These are phyloP conservation scores for Larimichthys crocea DNA, from an alignment of 2,113 vertebrate genomes.

Conservation along the genomic window DNA sequence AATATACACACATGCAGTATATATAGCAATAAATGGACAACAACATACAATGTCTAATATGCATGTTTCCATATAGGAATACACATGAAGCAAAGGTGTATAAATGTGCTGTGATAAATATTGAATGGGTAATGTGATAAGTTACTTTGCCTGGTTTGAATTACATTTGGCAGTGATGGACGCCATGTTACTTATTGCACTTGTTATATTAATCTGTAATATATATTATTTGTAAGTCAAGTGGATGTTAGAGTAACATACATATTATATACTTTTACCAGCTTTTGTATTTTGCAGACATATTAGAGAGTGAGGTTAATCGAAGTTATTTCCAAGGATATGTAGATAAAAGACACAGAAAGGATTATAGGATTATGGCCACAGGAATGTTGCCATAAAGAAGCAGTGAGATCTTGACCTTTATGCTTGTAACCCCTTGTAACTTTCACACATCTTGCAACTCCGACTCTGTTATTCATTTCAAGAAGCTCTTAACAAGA, in stretches of 20 bases:
- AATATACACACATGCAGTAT: too few relatives aligned
- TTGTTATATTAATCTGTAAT: not conserved
- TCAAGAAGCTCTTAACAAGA: slow-evolving; percentile 6
- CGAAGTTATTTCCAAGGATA: not conserved
- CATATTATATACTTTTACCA: not conserved
- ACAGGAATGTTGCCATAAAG: not conserved
- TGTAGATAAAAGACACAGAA: not conserved
- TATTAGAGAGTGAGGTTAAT: not conserved
- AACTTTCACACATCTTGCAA: not conserved
- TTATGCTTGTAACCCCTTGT: not conserved
- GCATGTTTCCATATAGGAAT: too few relatives aligned
- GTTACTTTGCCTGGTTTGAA: too few relatives aligned
- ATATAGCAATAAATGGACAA: too few relatives aligned
- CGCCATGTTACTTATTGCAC: not conserved
- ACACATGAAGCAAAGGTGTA: not conserved
- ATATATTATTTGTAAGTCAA: not conserved
- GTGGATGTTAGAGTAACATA: not conserved
- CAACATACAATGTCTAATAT: too few relatives aligned
- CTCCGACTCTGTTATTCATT: not conserved
- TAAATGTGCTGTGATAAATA: not conserved
- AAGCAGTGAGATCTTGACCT: not conserved
- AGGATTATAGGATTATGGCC: not conserved
- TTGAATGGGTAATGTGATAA: not conserved
- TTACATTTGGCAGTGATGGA: not conserved
- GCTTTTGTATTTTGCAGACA: not conserved